Percentiles rank a stretch among this genome's conserved stretches.
phyloP scores from a whole-genome alignment of 1,140 invertebrate genomes.

The Panagrolaimus sp. region DNA sequence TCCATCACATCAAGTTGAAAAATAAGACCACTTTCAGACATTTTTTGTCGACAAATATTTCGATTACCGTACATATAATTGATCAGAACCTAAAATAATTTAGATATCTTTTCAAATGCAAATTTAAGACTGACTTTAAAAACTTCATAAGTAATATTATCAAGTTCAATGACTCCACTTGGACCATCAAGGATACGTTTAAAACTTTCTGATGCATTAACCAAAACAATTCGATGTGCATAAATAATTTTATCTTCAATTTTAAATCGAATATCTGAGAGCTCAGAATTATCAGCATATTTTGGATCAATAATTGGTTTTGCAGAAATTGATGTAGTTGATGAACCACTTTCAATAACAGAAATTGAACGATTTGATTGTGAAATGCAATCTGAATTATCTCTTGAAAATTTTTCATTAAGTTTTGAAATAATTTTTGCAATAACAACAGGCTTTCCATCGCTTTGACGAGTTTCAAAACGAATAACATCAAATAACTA shows the following conservation, averaged over 20 bases:
- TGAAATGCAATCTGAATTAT: neutral
- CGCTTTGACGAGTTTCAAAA: constrained; percentile 11
- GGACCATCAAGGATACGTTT: constrained; percentile 18
- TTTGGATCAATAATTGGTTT: constrained; percentile 24
- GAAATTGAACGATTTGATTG: neutral
- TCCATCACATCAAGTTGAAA: constrained; percentile 22
- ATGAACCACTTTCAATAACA: neutral
- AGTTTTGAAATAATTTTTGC: neutral
- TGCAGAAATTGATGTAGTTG: constrained; percentile 1
- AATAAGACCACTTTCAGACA: neutral
- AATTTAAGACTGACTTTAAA: constrained; percentile 21
- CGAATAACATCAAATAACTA: constrained; percentile 25
- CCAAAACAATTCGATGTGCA: constrained; percentile 24
- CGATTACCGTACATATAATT: constrained; percentile 28
- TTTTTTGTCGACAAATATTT: constrained; percentile 14
- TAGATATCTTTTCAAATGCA: neutral
- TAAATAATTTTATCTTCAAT: constrained; percentile 23
- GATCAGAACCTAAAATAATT: constrained; percentile 14
- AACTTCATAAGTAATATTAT: constrained; percentile 23
- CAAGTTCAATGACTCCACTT: constrained; percentile 13
- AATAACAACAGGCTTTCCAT: constrained; percentile 18
- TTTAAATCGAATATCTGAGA: constrained; percentile 22
- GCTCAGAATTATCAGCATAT: constrained; percentile 26
- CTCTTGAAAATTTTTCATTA: constrained; percentile 14
- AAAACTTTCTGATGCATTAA: constrained; percentile 20